phyloP scores from a whole-genome alignment of 64 coral and sea anemone genomes.

The Astreopora myriophthalma region DNA sequence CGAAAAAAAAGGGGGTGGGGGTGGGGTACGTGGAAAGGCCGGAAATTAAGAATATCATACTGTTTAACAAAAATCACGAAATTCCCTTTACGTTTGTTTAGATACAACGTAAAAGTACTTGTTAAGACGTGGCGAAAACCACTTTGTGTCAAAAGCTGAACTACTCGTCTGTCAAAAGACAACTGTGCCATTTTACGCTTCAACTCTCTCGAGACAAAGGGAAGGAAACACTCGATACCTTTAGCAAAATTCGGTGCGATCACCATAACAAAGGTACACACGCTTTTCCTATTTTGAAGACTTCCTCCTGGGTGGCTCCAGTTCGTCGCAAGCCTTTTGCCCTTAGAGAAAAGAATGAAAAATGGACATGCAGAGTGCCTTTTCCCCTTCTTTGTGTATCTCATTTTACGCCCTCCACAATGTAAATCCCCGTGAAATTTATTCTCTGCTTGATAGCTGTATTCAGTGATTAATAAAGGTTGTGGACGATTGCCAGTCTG shows the following conservation, averaged over 20 bases:
- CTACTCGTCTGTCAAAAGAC: too few species aligned
- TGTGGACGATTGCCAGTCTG: conserved; percentile 33
- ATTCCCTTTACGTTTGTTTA: background rate
- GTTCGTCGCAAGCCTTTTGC: conserved; percentile 14
- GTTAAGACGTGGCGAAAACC: background rate
- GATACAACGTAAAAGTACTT: background rate
- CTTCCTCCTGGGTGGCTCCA: background rate
- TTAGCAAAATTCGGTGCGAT: background rate
- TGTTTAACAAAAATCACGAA: background rate
- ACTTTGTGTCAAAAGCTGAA: background rate
- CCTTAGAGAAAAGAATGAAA: background rate
- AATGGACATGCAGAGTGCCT: background rate
- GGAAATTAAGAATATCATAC: background rate
- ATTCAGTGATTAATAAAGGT: background rate
- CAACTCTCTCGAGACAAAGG: too few species aligned
- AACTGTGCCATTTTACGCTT: background rate
- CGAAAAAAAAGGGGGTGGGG: too few species aligned
- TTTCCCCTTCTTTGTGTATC: background rate
- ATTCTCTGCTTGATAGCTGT: background rate
- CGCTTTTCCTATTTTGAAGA: background rate
- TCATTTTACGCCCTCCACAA: background rate
- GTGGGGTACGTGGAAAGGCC: too few species aligned
- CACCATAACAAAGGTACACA: background rate
- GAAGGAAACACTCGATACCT: background rate
- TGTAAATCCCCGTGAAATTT: background rate